Evolutionary conservation across 1,140 invertebrate species (phyloP), one percentile per base, ranked within the genome.

Genomic region (Drosophila cardini): DNA sequence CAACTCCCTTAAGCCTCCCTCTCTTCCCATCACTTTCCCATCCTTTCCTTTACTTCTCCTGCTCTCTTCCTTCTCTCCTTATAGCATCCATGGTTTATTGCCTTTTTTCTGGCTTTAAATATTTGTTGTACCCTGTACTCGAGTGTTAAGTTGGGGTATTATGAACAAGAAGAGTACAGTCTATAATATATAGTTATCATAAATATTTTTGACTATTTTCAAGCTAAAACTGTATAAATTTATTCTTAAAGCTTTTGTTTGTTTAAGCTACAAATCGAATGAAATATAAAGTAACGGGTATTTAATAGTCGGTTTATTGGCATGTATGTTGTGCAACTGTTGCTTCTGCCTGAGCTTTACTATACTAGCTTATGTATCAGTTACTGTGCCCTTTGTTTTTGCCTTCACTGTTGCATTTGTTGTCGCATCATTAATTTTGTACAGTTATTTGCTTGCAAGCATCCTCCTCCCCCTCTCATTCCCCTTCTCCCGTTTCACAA

Each of bases 381-480:
- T 50, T 32, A 64, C 45, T 55, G 57, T 42, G 61, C 15, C 62
- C 57, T 68, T 80, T 86, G 83, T 79, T 79, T 85, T 82, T 68
- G 68, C 11, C 18, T 42, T 65, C 46, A 16, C 36, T 40, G 45
- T 21, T 55, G 11, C 40, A 56, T 55, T 67, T 70, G 40, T 72
- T 62, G 72, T 79, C 83, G 83, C 79, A 89, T 87, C 83, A 86
- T 87, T 87, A 87, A 87, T 89, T 87, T 89, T 72, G 57, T 79
- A 89, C 83, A 77, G 83, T 73, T 87, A 83, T 87, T 87, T 89
- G 76, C 65, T 77, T 87, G 83, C 83, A 82, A 55, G 50, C 55
- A 58, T 53, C 45, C 57, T 58, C 30, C 26, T 34, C 8, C 18
- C 6, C 21, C 13, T 15, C 64, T 18, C 15, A 10, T 38, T 43